Base-by-base conservation (phyloP, 1,140 invertebrate species). In the Diuraphis noxia region DNA sequence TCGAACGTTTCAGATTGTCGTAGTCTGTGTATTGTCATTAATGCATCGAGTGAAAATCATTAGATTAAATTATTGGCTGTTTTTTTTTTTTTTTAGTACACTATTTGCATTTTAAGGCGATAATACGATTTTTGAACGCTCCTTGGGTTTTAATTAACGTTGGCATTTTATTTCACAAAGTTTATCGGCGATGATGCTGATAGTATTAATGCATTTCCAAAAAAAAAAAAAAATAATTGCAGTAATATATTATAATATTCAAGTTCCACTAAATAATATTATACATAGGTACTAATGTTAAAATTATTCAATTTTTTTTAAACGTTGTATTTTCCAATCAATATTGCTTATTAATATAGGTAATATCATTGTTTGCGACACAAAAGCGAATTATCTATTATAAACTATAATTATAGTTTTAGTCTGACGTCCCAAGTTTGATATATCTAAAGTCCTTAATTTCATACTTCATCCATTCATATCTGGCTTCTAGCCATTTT, bases 381-480 rank as follows among this genome's bases (percentile, higher is more conserved):
- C 86, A 88, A 88, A 63, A 63, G 52, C 63, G 34, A 88, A 49
- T 63, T 72, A 49, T 49, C 25, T 38, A 72, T 41, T 88, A 88
- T 56, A 38, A 88, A 88, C 21, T 63, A 30, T 82, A 82, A 88
- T 88, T 38, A 88, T 63, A 34, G 52, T 88, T 88, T 88, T 25
- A 36, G 25, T 46, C 40, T 79, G 34, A 81, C 88, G 63, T 90
- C 34, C 23, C 1, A 89, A 77, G 63, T 72, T 88, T 88, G 49
- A 72, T 89, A 40, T 89, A n/a, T 77, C n/a, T n/a, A n/a, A 89
- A 89, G 38, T 63, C 88, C 72, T 90, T 46, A 41, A n/a, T 46
- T 77, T 90, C 88, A 79, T 30, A 21, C 21, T 23, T 41, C 40
- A 19, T 40, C 38, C 40, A 30, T 38, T 52, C 56, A 38, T 38